A percentile compares a stretch with the other conserved stretches of the same genome.
Conservation (phyloP, 1,140 invertebrate genomes). For the Lanistes nyassanus region DNA sequence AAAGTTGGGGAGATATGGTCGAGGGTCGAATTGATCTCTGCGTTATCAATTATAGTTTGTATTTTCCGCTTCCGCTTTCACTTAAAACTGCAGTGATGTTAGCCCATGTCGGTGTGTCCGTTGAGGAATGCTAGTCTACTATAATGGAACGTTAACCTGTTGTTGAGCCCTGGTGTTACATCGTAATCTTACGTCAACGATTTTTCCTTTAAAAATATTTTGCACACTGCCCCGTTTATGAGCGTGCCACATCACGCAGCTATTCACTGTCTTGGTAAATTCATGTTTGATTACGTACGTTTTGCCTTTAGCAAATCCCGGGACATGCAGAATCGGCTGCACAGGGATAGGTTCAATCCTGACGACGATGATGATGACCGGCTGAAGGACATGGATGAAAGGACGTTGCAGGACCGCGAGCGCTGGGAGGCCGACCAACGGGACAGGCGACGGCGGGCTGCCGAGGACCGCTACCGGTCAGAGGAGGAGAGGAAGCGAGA, state of each 20-base stretch:
- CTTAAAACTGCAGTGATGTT: no score
- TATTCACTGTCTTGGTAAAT: neutral
- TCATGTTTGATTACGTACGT: neutral
- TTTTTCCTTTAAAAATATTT: no score
- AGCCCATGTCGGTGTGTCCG: no score
- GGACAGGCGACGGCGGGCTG: slow-evolving; percentile 33
- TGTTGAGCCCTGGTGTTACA: no score
- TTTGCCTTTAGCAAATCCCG: slow-evolving; percentile 30
- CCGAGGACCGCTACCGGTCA: slow-evolving; percentile 33
- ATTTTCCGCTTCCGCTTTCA: no score
- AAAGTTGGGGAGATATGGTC: no score
- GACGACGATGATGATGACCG: slow-evolving; percentile 39
- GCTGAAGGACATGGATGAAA: slow-evolving; percentile 31
- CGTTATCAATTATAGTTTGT: no score
- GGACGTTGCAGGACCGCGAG: slow-evolving; percentile 37
- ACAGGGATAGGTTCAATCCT: slow-evolving; percentile 24
- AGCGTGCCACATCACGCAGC: neutral
- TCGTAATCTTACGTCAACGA: no score
- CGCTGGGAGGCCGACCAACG: slow-evolving; percentile 43
- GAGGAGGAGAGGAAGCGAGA: slow-evolving; percentile 38
- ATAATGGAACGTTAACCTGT: no score
- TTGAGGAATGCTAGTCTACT: no score
- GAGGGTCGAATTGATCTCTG: no score
- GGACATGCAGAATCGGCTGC: slow-evolving; percentile 31
- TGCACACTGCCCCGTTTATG: neutral